Evolutionary conservation across 2,888 invertebrate species (phyloP).

Genomic region (Deroplatys truncata): DNA sequence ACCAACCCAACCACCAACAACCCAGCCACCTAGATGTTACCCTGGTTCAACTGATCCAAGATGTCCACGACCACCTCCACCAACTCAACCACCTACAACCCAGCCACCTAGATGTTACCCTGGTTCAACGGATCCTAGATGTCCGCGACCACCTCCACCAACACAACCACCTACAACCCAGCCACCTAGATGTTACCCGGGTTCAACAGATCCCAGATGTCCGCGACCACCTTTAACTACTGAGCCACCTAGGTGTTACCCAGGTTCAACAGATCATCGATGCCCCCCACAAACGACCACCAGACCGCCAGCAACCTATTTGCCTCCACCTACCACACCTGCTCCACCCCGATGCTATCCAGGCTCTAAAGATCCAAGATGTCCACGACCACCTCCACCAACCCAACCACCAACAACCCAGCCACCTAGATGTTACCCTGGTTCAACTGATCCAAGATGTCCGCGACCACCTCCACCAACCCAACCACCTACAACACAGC

Average conservation of each 20-base stretch:
- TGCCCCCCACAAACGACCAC: conserved; percentile 29
- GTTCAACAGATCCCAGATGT: conserved; percentile 21
- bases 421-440: conserved; percentile 22
- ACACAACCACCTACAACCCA: conserved; percentile 39
- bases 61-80: conserved; percentile 4
- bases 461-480: conserved; percentile 37
- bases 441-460: conserved; percentile 25
- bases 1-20: conserved; percentile 9
- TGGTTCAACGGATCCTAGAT: conserved; percentile 38
- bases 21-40: conserved; percentile 33
- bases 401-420: conserved; percentile 33
- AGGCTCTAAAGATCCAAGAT: conserved; percentile 39
- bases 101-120: not conserved
- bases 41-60: conserved; percentile 36
- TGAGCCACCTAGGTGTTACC: conserved; percentile 18
- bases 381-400: conserved; percentile 34
- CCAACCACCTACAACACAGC: conserved; percentile 32
- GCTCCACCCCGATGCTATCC: conserved; percentile 34
- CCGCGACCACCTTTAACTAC: not conserved
- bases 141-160: conserved; percentile 49
- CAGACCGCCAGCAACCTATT: conserved; percentile 8
- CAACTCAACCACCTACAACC: not conserved
- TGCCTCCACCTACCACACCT: conserved; percentile 29
- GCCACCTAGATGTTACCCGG: conserved; percentile 40
- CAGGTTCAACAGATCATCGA: conserved; percentile 26